Percentiles rank a stretch among this genome's conserved stretches.
Evolutionary conservation across 2,113 vertebrate species (phyloP).

Genomic region (Rafetus swinhoei): DNA sequence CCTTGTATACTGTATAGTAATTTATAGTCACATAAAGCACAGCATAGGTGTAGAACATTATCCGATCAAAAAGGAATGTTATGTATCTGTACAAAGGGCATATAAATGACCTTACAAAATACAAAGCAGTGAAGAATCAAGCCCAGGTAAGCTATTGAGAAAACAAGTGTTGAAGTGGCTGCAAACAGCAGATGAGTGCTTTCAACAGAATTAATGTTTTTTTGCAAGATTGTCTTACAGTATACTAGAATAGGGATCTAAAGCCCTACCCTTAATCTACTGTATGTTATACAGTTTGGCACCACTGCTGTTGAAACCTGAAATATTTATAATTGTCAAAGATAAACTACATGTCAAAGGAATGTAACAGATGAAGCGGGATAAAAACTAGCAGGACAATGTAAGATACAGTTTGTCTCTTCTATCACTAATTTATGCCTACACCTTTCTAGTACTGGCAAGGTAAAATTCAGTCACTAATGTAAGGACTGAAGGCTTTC

Average conservation of each 20-base stretch:
- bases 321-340: background rate
- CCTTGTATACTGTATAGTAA: background rate
- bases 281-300: background rate
- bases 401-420: background rate
- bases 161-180: background rate
- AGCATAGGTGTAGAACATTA: background rate
- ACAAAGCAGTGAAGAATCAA: background rate
- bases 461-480: background rate
- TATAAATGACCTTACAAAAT: background rate
- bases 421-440: background rate
- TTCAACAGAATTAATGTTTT: background rate
- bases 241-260: background rate
- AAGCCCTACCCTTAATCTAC: background rate
- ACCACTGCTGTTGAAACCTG: conserved; percentile 16
- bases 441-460: background rate
- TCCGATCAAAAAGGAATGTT: rapidly evolving
- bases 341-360: background rate
- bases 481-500: background rate
- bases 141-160: background rate
- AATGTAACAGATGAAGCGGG: background rate
- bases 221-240: background rate
- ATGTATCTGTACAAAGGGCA: background rate
- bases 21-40: background rate
- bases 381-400: conserved; percentile 8
- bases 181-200: background rate